Evolutionary conservation across 2,113 vertebrate species (phyloP).

Genomic region (Lutjanus erythropterus): DNA sequence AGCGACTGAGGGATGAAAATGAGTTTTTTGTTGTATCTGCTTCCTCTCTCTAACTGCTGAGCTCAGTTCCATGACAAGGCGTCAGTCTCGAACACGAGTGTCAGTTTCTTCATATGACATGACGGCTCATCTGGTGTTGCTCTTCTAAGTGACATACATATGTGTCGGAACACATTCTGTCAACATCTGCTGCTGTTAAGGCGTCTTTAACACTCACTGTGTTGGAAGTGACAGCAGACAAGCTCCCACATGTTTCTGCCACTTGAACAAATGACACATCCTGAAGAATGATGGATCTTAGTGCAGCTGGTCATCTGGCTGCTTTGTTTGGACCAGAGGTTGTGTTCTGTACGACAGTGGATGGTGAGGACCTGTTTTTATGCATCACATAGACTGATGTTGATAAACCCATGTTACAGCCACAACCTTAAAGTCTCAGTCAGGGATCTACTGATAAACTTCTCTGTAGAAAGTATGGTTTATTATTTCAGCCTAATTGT

Average conservation of each 20-base stretch:
- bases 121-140: not conserved
- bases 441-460: not conserved
- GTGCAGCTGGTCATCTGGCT: not conserved
- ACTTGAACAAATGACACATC: not conserved
- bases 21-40: not conserved
- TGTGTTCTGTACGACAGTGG: not conserved
- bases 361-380: not conserved
- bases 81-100: not conserved
- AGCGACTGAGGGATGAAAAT: not conserved
- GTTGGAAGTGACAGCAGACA: slow-evolving; percentile 4
- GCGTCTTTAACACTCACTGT: not conserved
- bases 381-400: not conserved
- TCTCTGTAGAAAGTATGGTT: not conserved
- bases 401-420: not conserved
- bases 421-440: not conserved
- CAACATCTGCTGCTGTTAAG: slow-evolving; percentile 33
- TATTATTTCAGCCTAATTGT: too few relatives aligned
- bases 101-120: not conserved
- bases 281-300: not conserved
- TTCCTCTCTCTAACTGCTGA: slow-evolving; percentile 5
- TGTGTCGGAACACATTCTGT: not conserved
- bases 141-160: not conserved
- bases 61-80: not conserved
- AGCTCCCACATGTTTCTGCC: not conserved
- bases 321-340: not conserved